Evolutionary conservation across 2,797 vertebrate species (phyloP), one percentile per base, ranked within the genome.

Genomic region (Pipistrellus nathusii): DNA sequence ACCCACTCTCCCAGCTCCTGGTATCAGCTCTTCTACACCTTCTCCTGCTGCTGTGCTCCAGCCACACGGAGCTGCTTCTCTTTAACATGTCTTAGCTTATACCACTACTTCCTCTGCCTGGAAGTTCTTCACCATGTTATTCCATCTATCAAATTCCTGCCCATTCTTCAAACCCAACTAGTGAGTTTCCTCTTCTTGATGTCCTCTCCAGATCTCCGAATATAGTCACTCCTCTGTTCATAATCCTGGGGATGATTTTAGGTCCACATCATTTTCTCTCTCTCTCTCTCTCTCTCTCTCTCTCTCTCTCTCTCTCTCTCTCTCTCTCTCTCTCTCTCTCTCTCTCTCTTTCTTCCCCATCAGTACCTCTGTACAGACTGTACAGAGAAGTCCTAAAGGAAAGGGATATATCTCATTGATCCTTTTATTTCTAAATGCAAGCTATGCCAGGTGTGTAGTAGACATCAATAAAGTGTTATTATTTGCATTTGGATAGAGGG

Each of bases 361-460:
- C 11, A 38, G 76, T 30, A 23, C 23, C 17, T 86, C 44, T 92
- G 18, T 69, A 13, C 44, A 64, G 57, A 81, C 44, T 92, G 18
- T 69, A 13, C 44, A 64, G 57, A 81, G 62, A 46, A 17, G 38
- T 68, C 14, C 30, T 64, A 41, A 0, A 64, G 35, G 25, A 57
- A 83, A 83, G 35, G 30, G n/a, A 10, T 14, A 0, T 71, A 48
- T 75, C n/a, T 83, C 25, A 51, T 21, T 51, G 57, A 64, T 68
- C 15, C 82, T 48, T 88, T 62, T 85, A 78, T 73, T 62, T 72
- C 25, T 35, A 88, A 85, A n/a, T 51, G n/a, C 55, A 88, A 73
- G 48, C 48, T 76, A 72, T 23, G 14, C 13, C 38, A 85, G 38
- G 35, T 25, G 48, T 27, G 23, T 51, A 92, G 68, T 20, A 41